Base-by-base conservation (phyloP, 2,888 invertebrate genomes). In the Scaptomyza reducta region DNA sequence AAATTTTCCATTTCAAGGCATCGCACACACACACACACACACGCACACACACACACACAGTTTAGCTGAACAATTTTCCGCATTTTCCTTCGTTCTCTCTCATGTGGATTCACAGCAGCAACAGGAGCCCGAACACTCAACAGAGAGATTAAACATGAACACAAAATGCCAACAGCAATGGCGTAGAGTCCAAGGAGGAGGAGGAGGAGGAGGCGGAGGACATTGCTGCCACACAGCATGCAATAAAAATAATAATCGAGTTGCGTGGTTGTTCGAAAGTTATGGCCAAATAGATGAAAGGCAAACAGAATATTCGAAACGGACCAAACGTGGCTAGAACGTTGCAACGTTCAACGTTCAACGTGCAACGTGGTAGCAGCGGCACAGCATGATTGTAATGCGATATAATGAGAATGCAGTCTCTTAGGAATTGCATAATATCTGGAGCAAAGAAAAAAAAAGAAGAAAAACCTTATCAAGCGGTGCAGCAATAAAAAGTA, bases 211-310 rank as follows among this genome's bases (percentile, higher is more conserved):
- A 18, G 35, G 16, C 31, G 27, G 31, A 27, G 45, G 16, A 40
- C 18, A 33, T 16, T 54, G 54, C 75, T 61, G 53, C 57, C 44
- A 47, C 44, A 47, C 50, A 46, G 57, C 54, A 27, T 40, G 45
- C 77, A 74, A 74, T 77, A 78, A 87, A 71, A 87, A 72, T 87
- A 87, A 80, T 87, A 87, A 84, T 84, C 87, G 69, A 81, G 63
- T 69, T 80, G 80, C 80, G 80, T 80, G 80, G 87, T 74, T 78
- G 87, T 73, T 74, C 80, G 84, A 86, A 86, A 86, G 87, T 80
- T 86, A 80, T 80, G 70, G 77, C 87, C 80, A 58, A 40, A 74
- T 60, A 74, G 78, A 84, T 74, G 87, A 86, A 84, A 80, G 84
- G 68, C 78, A 80, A 64, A 40, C 53, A 55, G 61, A 85, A 82